phyloP scores from a whole-genome alignment of 2,888 invertebrate genomes.

The Smittia aterrima region DNA sequence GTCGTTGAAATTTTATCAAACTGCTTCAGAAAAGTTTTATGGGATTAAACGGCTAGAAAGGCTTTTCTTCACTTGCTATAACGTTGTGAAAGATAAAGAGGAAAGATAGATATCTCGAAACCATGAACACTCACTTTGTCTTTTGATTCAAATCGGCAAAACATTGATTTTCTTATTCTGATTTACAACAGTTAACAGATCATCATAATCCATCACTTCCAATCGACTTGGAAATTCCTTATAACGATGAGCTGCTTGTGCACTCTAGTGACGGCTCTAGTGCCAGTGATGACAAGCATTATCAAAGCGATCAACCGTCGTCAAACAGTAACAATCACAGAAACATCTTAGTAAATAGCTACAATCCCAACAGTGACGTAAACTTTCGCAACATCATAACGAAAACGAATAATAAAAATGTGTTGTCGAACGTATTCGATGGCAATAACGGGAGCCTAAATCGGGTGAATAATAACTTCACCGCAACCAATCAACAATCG shows the following conservation, averaged over 20 bases:
- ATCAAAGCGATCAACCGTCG: constrained; percentile 40
- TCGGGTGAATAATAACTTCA: constrained; percentile 44
- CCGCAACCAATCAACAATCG: constrained; percentile 47
- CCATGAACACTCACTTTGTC: background rate
- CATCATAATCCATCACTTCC: constrained; percentile 63
- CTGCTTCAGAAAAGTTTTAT: background rate
- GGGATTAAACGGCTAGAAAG: background rate
- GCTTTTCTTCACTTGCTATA: background rate
- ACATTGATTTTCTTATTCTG: background rate
- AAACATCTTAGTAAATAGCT: constrained; percentile 53
- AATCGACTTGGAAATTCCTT: constrained; percentile 64
- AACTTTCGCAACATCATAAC: constrained; percentile 44
- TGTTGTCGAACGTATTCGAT: constrained; percentile 43
- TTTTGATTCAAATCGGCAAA: background rate
- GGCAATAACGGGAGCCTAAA: constrained; percentile 40
- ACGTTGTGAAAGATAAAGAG: background rate
- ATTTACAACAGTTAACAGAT: constrained; percentile 44
- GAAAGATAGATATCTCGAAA: background rate
- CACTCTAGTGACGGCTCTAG: constrained; percentile 13
- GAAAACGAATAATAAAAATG: constrained; percentile 43
- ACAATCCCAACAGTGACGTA: constrained; percentile 49
- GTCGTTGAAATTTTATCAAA: background rate
- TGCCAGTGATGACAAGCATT: constrained; percentile 30
- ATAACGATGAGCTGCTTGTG: constrained; percentile 57
- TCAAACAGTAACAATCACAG: constrained; percentile 46